Conservation (phyloP, 1,140 invertebrate species). For the Octopus sinensis region DNA sequence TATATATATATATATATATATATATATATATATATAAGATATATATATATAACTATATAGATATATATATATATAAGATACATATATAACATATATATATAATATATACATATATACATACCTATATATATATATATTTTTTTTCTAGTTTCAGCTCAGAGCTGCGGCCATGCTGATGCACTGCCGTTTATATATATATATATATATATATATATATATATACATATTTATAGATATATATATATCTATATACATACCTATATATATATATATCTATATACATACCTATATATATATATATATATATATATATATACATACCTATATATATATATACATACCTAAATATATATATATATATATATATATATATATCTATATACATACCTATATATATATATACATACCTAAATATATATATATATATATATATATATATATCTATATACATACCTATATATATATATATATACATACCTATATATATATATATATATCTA, state of each 20-base stretch:
- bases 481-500: neutral
- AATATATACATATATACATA: too few species aligned
- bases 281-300: neutral
- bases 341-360: neutral
- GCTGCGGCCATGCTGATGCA: too few species aligned
- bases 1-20: too few species aligned
- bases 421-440: conserved; percentile 6
- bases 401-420: neutral
- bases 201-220: too few species aligned
- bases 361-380: conserved; percentile 1
- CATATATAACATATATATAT: too few species aligned
- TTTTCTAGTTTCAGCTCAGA: too few species aligned
- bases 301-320: neutral
- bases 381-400: neutral
- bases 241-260: neutral
- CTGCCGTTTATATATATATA: too few species aligned
- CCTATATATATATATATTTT: too few species aligned
- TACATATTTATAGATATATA: too few species aligned
- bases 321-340: neutral
- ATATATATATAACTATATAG: too few species aligned
- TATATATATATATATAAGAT: too few species aligned
- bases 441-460: neutral
- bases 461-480: neutral
- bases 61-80: too few species aligned
- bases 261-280: neutral